Evolutionary conservation across 2,113 vertebrate genomes (phyloP), one percentile per base, ranked within the genome.

Genomic region (Dunckerocampus dactyliophorus): DNA sequence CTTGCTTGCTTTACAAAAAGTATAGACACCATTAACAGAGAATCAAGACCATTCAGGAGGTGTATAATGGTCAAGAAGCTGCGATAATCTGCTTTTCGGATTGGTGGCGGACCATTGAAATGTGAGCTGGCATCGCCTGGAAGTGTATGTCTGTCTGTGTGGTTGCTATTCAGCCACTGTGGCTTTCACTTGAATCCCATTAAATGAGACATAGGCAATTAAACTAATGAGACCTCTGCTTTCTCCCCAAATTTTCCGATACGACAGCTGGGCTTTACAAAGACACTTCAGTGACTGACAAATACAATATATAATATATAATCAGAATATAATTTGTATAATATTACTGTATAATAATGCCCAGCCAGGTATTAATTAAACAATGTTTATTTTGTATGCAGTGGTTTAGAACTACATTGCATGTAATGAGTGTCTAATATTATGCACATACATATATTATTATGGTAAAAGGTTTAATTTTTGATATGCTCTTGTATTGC

Each of bases 51-150:
- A 82, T 82, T 87, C 72, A 85, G 31, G 59, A 47, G 55, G 57
- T 72, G 55, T 60, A 77, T 63, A 84, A 80, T 59, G 68, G 82
- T 82, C 67, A 71, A 84, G 74, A 82, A 82, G 67, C 76, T 77
- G 80, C 59, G 78, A 82, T 84, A 84, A 84, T 82, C 81, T 8
- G 16, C 71, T 69, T 75, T 82, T 83, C 59, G 78, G 74, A 88
- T 80, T 13, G 77, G 68, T 72, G 74, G 64, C 77, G 47, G 55
- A 53, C 76, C 0, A 45, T 59, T 80, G 79, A 80, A 83, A 82
- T 74, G 55, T 47, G 69, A 82, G 71, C 76, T 72, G 62, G 58
- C 51, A 71, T 74, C 49, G 34, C 62, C 28, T 74, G 69, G 59
- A 72, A 72, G 64, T 73, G 59, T 68, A 69, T 73, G 67, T 71